Evolutionary conservation across 2,113 vertebrate genomes (phyloP), one percentile per base, ranked within the genome.

Genomic region (Callorhinus ursinus): DNA sequence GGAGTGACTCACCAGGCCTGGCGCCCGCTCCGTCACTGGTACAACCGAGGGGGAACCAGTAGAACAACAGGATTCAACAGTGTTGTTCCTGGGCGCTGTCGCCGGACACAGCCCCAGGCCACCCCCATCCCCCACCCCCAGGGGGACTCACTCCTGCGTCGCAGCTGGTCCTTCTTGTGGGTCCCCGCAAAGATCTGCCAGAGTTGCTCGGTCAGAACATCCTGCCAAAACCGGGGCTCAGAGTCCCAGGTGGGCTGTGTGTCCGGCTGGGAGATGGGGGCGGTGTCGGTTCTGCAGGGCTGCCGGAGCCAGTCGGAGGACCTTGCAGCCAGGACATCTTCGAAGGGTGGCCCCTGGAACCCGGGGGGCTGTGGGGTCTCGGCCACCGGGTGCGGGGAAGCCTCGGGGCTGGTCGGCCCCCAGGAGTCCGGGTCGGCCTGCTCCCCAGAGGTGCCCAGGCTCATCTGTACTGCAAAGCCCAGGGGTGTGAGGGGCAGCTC

Each of bases 111-210:
- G 33, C 74, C 36, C 0, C 0, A 11, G 16, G 28, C 5, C 12
- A 0, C 5, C 57, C 33, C 13, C 33, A 0, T 4, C 8, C 46
- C 42, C 0, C 8, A 1, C 10, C 31, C n/a, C 1, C 7, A 1
- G 65, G 36, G 55, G 51, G 19, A 55, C 95, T 92, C 69, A 94
- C 96, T 4, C 5, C 12, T 2, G 24, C 0, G 9, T 4, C 10
- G 7, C 0, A 1, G 24, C 10, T 0, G 4, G 4, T n/a, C 76
- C 31, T 4, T 3, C 2, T 13, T 0, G 0, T 0, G 33, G 24
- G 8, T 7, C 4, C 15, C 24, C 0, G 36, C 11, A 8, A 87
- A 90, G 4, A 79, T 26, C 31, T 51, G 33, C 92, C 95, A 90
- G 11, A 96, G 94, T 1, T 86, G 15, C 72, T 55, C 9, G 0